Evolutionary conservation across 2,113 vertebrate species (phyloP), one percentile per base, ranked within the genome.

Genomic region (Chloropsis hardwickii): DNA sequence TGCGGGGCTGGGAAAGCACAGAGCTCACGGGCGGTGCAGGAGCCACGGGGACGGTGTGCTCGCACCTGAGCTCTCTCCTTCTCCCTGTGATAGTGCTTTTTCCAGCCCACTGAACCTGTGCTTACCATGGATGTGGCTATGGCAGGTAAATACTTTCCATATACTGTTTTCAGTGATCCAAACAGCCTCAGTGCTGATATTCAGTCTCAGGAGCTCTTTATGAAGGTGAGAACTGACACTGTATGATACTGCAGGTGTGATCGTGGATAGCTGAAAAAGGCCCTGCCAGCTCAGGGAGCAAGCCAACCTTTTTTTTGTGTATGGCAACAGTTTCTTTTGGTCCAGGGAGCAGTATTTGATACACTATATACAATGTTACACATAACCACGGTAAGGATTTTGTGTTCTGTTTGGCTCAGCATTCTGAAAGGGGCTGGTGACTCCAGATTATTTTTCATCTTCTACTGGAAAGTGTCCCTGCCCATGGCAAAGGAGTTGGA

Each of bases 11-110:
- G 28, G 15, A 21, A 15, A 20, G 29, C 62, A 17, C 48, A 44
- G 19, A 47, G 57, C 35, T 45, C 1, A 0, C 0, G 0, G 54
- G 62, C 13, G 5, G 9, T 7, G 0, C 0, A 0, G 45, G 22
- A 83, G 31, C 57, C 42, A 2, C 0, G 0, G 22, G 12, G 22
- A 27, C 9, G 33, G 25, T 81, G 33, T 10, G 2, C 24, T 50
- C 2, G 0, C 20, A 3, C 37, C 44, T 37, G 37, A 10, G 25
- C 42, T 22, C 20, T 1, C 48, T 31, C 27, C 4, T 40, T 70
- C 65, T 45, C 28, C 42, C 29, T 35, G 54, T 19, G 28, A 10
- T 28, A 3, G 21, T 23, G 28, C 5, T 35, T 61, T 67, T 86
- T 66, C 39, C 60, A 66, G 20, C 31, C 18, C 39, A 11, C 24